These are phyloP conservation scores for Anguilla rostrata DNA, from an alignment of 2,113 vertebrate species.

Conservation along the genomic window DNA sequence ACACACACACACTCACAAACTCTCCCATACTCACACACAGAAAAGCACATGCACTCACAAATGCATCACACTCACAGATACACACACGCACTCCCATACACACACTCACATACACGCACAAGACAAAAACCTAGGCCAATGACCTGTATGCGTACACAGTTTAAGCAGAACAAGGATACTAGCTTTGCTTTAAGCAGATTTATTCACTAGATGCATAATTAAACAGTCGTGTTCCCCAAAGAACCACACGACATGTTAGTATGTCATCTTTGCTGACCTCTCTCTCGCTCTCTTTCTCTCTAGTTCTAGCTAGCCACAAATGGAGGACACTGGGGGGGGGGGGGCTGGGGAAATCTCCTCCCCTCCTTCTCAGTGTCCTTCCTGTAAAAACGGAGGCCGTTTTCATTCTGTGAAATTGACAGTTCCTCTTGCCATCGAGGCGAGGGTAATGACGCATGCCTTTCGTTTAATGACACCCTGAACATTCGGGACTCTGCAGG, in stretches of 20 bases:
- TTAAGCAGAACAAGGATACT: too few species aligned
- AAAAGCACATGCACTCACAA: constrained; percentile 2
- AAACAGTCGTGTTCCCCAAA: too few species aligned
- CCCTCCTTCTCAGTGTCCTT: background rate
- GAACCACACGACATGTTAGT: too few species aligned
- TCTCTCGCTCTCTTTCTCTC: too few species aligned
- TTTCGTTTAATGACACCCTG: background rate
- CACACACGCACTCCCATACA: constrained; percentile 24
- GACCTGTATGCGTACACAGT: too few species aligned
- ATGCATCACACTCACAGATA: background rate
- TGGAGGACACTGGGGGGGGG: too few species aligned
- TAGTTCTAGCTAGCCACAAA: too few species aligned
- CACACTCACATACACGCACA: background rate
- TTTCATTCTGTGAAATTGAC: background rate
- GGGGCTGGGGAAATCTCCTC: background rate
- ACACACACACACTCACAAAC: background rate
- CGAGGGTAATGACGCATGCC: background rate
- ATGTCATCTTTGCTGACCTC: too few species aligned
- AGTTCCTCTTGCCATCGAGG: background rate
- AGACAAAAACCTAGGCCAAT: too few species aligned
- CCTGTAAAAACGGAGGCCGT: background rate
- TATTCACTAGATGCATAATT: too few species aligned
- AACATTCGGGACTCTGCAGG: background rate
- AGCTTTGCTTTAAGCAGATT: too few species aligned
- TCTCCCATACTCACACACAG: too few species aligned